Base-by-base conservation (phyloP, 2,797 vertebrate species). In the Aeoliscus strigatus region DNA sequence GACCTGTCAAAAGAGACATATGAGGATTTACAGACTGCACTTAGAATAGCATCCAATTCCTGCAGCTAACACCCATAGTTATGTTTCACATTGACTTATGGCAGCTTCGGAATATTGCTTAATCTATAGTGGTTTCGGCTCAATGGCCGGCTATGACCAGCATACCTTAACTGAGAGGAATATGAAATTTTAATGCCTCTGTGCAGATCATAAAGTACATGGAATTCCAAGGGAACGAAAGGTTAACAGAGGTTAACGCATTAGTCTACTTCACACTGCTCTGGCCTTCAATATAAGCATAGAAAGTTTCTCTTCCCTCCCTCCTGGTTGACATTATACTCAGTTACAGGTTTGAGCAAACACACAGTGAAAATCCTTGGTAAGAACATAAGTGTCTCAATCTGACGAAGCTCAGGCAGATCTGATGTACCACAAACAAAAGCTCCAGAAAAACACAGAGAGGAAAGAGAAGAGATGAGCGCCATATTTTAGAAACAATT, bases 1-100 rank as follows among this genome's bases (percentile, higher is more conserved):
- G 86, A 97, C 89, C 96, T 99, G 91, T 92, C 87, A 87, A 85
- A 90, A 92, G 80, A 91, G 80, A 85, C 7, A 49, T 17, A 66
- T 70, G 68, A 47, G 44, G 56, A 74, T 88, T 77, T 85, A 75
- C 53, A 64, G 51, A 57, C 61, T 54, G 72, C 80, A 81, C 80
- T 77, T 54, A 79, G 62, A 64, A 45, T 29, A 60, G 58, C 41
- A 55, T 75, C 57, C 21, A 32, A 43, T 75, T 81, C 64, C 79
- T 48, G 48, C 10, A 45, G 31, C 36, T 39, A 17, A 53, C 51
- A 46, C 12, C 23, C 18, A 9, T 24, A 8, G 9, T 35, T 33
- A 15, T 35, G 27, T 47, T 51, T 44, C 49, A 24, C 37, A 16
- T 10, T 15, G 33, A 54, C 48, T 45, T 21, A 30, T 33, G 31